phyloP scores from a whole-genome alignment of 1,140 invertebrate species.

The Diachasmimorpha longicaudata region DNA sequence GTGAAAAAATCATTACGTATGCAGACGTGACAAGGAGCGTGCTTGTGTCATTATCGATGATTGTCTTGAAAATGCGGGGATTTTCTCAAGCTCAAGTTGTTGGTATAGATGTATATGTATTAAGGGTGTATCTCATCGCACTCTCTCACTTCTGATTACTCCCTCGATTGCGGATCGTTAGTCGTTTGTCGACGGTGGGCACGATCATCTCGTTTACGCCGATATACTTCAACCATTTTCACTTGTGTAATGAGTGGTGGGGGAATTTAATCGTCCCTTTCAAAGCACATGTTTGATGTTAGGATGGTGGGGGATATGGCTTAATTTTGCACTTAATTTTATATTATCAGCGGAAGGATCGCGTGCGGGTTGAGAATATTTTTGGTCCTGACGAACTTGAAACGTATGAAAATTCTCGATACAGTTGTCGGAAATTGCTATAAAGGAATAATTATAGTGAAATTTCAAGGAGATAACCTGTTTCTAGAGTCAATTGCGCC shows the following conservation, averaged over 20 bases:
- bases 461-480: too few species aligned
- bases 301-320: background rate
- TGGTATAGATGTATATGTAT: slow-evolving; percentile 30
- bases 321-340: background rate
- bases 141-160: background rate
- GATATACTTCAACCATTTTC: background rate
- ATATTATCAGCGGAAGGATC: too few species aligned
- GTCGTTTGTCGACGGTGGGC: slow-evolving; percentile 26
- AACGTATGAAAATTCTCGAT: too few species aligned
- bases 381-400: too few species aligned
- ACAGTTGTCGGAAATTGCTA: too few species aligned
- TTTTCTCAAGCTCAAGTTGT: slow-evolving; percentile 27
- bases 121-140: slow-evolving; percentile 12
- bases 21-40: slow-evolving; percentile 54
- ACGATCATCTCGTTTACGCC: slow-evolving; percentile 12
- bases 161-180: slow-evolving; percentile 43
- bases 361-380: too few species aligned
- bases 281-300: background rate
- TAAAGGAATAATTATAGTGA: too few species aligned
- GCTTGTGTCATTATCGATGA: slow-evolving; percentile 54
- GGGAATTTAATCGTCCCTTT: background rate
- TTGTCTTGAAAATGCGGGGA: slow-evolving; percentile 53
- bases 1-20: slow-evolving; percentile 14
- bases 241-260: background rate
- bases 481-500: too few species aligned